Conservation (phyloP, 2,888 invertebrate genomes). For the Halocaridina rubra region DNA sequence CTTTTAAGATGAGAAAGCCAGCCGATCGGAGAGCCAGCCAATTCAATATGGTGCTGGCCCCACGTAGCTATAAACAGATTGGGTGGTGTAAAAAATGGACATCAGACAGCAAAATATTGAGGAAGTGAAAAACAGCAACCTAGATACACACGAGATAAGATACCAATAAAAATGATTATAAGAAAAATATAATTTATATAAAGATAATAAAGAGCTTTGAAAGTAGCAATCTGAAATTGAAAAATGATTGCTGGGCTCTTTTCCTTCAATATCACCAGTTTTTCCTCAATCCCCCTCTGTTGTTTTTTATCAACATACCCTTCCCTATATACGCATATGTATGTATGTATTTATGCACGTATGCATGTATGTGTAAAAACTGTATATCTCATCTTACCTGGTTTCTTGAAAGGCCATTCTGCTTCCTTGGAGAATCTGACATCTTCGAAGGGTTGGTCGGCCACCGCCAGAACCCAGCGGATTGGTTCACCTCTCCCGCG, state of each 20-base stretch:
- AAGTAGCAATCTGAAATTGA: not conserved
- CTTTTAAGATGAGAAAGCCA: no score
- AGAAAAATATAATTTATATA: not conserved
- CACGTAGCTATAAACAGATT: no score
- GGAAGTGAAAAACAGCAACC: no score
- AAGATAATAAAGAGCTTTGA: not conserved
- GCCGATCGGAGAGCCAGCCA: no score
- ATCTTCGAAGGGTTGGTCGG: conserved; percentile 62
- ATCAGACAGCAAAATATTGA: no score
- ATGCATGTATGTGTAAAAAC: not conserved
- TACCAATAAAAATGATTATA: no score
- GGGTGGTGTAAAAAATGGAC: no score
- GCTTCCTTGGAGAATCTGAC: conserved; percentile 56
- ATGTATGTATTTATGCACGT: not conserved
- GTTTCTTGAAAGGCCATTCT: conserved; percentile 63
- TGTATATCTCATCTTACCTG: conserved; percentile 44
- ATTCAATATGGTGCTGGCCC: no score
- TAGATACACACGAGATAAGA: no score
- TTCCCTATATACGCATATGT: not conserved
- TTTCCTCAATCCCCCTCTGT: not conserved
- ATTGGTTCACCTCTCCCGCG: conserved; percentile 63
- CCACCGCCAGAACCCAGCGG: conserved; percentile 58
- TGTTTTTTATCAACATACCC: not conserved
- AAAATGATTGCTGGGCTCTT: not conserved
- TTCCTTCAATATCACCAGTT: not conserved